These are phyloP conservation scores for Odontomyia ornata DNA, from an alignment of 2,888 invertebrate genomes.

Conservation along the genomic window DNA sequence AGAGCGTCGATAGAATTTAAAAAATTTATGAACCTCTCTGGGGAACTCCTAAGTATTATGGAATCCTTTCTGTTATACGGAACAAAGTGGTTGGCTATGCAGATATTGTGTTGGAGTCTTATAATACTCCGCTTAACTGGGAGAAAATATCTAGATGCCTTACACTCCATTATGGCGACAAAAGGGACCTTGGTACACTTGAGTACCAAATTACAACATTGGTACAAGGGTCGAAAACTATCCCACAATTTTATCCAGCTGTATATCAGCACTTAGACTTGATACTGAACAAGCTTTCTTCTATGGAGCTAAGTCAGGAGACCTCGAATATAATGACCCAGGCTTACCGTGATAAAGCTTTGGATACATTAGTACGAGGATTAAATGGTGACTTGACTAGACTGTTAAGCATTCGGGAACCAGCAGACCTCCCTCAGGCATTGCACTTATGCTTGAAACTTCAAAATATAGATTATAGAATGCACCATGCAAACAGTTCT, in stretches of 20 bases:
- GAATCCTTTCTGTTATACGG: constrained; percentile 37
- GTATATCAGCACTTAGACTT: constrained; percentile 38
- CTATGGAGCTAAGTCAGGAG: constrained; percentile 40
- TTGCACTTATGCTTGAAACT: constrained; percentile 31
- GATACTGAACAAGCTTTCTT: constrained; percentile 32
- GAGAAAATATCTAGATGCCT: constrained; percentile 44
- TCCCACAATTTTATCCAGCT: constrained; percentile 43
- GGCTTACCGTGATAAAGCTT: constrained; percentile 43
- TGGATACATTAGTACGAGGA: constrained; percentile 46
- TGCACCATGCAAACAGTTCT: constrained; percentile 35
- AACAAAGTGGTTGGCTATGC: constrained; percentile 48
- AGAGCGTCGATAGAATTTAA: constrained; percentile 10
- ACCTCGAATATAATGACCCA: constrained; percentile 13
- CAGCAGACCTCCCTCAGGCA: constrained; percentile 44
- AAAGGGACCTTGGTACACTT: constrained; percentile 40
- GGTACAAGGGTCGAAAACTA: constrained; percentile 31
- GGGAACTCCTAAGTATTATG: constrained; percentile 29
- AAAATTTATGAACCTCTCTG: constrained; percentile 26
- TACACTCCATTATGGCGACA: constrained; percentile 46
- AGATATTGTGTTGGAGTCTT: constrained; percentile 47
- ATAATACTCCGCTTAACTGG: constrained; percentile 47
- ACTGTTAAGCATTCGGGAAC: constrained; percentile 38
- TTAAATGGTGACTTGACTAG: constrained; percentile 35
- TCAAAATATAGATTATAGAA: constrained; percentile 29
- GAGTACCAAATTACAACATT: constrained; percentile 45